Base-by-base conservation (phyloP, 2,888 invertebrate species). In the Ochropacha duplaris region DNA sequence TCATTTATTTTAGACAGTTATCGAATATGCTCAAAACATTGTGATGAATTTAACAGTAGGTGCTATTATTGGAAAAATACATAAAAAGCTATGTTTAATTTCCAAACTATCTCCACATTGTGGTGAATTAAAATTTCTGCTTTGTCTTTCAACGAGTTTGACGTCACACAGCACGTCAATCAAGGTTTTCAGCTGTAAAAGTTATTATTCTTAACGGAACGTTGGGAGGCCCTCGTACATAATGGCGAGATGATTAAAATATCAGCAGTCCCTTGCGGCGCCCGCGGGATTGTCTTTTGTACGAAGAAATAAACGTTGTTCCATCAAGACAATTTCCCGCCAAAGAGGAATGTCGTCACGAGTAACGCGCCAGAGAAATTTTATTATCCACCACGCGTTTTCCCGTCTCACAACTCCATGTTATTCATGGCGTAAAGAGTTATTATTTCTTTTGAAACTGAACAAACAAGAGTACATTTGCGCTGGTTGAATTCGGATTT, bases 191-290 rank as follows among this genome's bases (percentile, higher is more conserved):
- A 61, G 66, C 71, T 69, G 64, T 64, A 67, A 72, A 74, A 72
- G 68, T 68, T 69, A 76, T 73, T 69, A 72, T 70, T 68, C 70
- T 68, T 66, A 71, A 74, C 67, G 61, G 60, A 64, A 65, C 68
- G 62, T 62, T 65, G 66, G 71, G 63, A 69, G 61, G 68, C 60
- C 66, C 59, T 62, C 67, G 66, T 66, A 60, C 65, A 69, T 73
- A 82, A 81, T 74, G 71, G 73, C 69, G 73, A 67, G 75, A 82
- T 79, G 81, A 82, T 83, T 82, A 79, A 81, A 83, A 81, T 76
- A 82, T 80, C 79, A 77, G 72, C 60, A 67, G 69, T 72, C 79
- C 76, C 74, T 64, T 54, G 69, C 50, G 68, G 69, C 63, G 22
- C 50, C 58, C 57, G 56, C 61, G 58, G 71, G 70, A 74, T 72